Evolutionary conservation across 2,113 vertebrate species (phyloP).

Genomic region (Galbula dea): DNA sequence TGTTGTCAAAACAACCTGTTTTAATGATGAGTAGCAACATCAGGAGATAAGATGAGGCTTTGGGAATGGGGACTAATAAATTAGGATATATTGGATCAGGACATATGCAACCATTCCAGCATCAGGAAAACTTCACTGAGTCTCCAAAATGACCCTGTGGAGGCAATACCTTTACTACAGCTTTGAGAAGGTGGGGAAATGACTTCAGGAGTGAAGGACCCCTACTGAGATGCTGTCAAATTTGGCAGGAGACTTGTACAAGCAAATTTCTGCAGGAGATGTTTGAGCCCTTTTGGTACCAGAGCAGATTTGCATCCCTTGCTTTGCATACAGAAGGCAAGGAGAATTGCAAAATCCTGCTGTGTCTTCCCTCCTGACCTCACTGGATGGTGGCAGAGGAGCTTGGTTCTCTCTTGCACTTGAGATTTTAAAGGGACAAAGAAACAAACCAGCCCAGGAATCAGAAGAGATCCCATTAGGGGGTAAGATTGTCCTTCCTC

Average conservation of each 20-base stretch:
- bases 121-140: not conserved
- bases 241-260: not conserved
- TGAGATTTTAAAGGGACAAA: not conserved
- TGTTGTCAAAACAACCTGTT: not conserved
- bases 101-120: accelerated
- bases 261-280: not conserved
- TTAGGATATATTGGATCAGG: accelerated
- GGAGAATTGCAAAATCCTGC: not conserved
- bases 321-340: not conserved
- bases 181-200: not conserved
- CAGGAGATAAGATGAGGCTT: not conserved
- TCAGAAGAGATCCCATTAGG: too few relatives aligned
- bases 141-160: not conserved
- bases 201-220: not conserved
- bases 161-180: not conserved
- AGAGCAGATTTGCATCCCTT: not conserved
- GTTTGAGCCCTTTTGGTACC: not conserved
- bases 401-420: not conserved
- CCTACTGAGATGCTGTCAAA: accelerated
- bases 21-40: accelerated
- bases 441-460: accelerated
- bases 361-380: not conserved
- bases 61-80: accelerated
- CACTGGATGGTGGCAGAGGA: not conserved
- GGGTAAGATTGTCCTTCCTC: not conserved